Evolutionary conservation across 2,888 invertebrate genomes (phyloP).

Genomic region (Ametastegia equiseti): DNA sequence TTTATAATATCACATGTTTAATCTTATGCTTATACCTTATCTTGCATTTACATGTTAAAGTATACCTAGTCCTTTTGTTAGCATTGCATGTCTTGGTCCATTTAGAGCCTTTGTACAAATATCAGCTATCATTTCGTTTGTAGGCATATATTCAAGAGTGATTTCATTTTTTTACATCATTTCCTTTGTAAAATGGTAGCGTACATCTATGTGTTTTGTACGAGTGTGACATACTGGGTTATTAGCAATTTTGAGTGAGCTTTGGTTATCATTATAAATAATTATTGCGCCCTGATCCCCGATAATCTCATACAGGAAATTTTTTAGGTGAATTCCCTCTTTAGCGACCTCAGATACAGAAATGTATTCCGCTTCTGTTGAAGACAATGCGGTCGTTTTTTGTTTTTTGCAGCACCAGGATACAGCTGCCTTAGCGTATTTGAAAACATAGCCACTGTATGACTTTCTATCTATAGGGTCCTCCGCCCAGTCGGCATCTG

Average conservation of each 20-base stretch:
- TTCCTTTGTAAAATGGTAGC: conserved; percentile 23
- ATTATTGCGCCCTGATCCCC: background rate
- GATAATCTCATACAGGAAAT: background rate
- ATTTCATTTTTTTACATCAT: background rate
- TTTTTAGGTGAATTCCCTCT: conserved; percentile 15
- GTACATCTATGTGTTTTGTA: background rate
- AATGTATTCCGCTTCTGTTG: conserved; percentile 22
- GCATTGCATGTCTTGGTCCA: too few relatives aligned
- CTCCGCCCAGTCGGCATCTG: conserved; percentile 44
- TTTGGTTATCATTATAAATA: conserved; percentile 34
- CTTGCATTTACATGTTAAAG: too few relatives aligned
- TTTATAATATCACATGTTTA: too few relatives aligned
- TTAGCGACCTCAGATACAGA: conserved; percentile 10
- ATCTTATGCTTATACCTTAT: too few relatives aligned
- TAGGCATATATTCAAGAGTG: background rate
- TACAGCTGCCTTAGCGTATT: background rate
- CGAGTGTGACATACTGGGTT: conserved; percentile 7
- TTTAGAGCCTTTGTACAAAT: too few relatives aligned
- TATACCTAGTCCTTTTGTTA: too few relatives aligned
- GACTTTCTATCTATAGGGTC: conserved; percentile 30
- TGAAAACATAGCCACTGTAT: conserved; percentile 33
- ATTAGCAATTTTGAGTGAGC: conserved; percentile 14
- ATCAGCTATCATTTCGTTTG: background rate
- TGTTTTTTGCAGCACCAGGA: conserved; percentile 42
- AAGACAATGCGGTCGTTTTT: conserved; percentile 7